Evolutionary conservation across 2,888 invertebrate genomes (phyloP).

Genomic region (Nomada ruficornis): DNA sequence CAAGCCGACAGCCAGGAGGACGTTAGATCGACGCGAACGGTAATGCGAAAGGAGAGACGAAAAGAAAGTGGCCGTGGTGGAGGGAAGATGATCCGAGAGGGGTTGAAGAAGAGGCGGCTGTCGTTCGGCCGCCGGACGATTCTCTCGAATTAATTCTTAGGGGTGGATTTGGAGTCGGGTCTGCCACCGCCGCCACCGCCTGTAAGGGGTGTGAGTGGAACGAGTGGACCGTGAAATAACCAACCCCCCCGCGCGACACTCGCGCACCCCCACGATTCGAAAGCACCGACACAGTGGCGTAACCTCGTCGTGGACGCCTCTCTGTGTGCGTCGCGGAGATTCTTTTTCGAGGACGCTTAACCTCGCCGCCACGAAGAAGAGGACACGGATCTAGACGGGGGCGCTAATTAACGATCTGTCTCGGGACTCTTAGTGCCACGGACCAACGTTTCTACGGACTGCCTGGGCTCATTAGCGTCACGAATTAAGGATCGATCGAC

Average conservation of each 20-base stretch:
- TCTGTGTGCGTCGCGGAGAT: constrained; percentile 17
- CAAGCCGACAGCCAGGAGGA: constrained; percentile 70
- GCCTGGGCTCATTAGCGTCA: constrained; percentile 50
- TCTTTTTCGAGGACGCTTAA: constrained; percentile 53
- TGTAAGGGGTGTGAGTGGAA: constrained; percentile 80
- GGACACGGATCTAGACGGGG: constrained; percentile 35
- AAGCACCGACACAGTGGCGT: constrained; percentile 76
- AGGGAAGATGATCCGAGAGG: constrained; percentile 66
- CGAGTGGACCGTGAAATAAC: constrained; percentile 84
- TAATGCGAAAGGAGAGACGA: constrained; percentile 67
- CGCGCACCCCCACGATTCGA: constrained; percentile 68
- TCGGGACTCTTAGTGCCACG: constrained; percentile 47
- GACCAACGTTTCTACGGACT: constrained; percentile 5
- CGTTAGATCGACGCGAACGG: constrained; percentile 76
- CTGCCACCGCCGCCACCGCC: constrained; percentile 65
- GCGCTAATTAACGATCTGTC: constrained; percentile 60
- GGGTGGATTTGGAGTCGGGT: constrained; percentile 76
- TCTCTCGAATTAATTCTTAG: constrained; percentile 84
- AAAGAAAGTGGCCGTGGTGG: constrained; percentile 59
- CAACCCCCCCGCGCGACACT: constrained; percentile 80
- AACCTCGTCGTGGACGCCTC: constrained; percentile 68
- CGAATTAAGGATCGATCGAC: constrained; percentile 45
- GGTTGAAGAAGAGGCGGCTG: constrained; percentile 69
- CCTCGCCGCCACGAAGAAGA: neutral
- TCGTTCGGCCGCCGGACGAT: constrained; percentile 81